phyloP scores from a whole-genome alignment of 1,140 invertebrate genomes.

The Saccostrea glomerata region DNA sequence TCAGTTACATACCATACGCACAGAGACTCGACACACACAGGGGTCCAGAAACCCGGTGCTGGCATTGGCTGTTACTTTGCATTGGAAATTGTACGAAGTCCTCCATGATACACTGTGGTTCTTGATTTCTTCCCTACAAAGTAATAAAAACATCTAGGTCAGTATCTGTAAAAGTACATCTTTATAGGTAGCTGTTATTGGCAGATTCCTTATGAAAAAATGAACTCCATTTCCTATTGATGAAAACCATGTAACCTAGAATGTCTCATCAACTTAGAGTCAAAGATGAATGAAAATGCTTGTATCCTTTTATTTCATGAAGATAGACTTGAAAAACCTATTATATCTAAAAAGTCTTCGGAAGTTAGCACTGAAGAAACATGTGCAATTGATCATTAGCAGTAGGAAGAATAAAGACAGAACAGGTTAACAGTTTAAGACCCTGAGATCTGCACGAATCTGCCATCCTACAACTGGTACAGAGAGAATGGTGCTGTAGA shows the following conservation, averaged over 20 bases:
- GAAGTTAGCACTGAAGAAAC: not conserved
- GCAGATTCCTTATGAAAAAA: not conserved
- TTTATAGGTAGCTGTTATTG: not conserved
- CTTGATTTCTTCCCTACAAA: slow-evolving; percentile 92
- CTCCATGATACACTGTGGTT: slow-evolving; percentile 96
- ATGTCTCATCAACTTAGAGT: not conserved
- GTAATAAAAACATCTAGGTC: slow-evolving; percentile 59
- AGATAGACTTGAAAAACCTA: not conserved
- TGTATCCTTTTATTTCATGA: not conserved
- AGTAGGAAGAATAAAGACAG: not conserved
- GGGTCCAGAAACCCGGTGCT: slow-evolving; percentile 95
- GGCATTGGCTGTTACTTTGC: slow-evolving; percentile 97
- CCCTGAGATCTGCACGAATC: not conserved
- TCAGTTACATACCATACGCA: slow-evolving; percentile 89
- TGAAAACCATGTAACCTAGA: not conserved
- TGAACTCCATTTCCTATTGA: not conserved
- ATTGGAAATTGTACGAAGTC: slow-evolving; percentile 92
- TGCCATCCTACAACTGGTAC: not conserved
- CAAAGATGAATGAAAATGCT: slow-evolving; percentile 6
- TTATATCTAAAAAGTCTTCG: not conserved
- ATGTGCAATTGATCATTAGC: not conserved
- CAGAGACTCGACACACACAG: slow-evolving; percentile 93
- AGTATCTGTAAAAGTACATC: not conserved
- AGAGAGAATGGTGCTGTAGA: no score
- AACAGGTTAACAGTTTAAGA: not conserved